Evolutionary conservation across 2,797 vertebrate species (phyloP).

Genomic region (Enteromius argenteus): DNA sequence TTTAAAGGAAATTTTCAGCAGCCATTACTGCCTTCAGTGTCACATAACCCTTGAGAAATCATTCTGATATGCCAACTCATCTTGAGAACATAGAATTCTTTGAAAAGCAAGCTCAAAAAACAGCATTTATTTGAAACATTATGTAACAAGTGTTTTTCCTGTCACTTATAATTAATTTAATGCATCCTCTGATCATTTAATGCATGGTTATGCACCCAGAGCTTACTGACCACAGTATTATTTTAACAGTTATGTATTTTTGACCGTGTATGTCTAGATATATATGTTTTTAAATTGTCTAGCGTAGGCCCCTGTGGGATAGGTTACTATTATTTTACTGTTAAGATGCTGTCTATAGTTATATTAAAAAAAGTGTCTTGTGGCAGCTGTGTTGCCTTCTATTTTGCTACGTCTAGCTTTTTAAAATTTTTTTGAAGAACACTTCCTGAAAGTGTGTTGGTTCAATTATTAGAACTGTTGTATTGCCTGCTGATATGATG

Average conservation of each 20-base stretch:
- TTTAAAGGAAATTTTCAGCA: too few relatives aligned
- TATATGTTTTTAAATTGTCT: not conserved
- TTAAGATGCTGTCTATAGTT: not conserved
- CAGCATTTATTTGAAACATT: not conserved
- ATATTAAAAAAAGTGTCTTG: not conserved
- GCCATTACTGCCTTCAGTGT: too few relatives aligned
- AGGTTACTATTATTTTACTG: not conserved
- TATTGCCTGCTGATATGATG: conserved; percentile 2
- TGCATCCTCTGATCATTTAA: not conserved
- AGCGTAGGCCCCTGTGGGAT: not conserved
- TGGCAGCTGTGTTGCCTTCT: not conserved
- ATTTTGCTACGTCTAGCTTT: not conserved
- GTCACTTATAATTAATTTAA: not conserved
- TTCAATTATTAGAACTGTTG: conserved; percentile 44
- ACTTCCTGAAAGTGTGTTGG: not conserved
- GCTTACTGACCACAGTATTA: not conserved
- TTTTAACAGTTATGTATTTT: not conserved
- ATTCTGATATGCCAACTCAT: not conserved
- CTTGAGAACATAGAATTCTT: not conserved
- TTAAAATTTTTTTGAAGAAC: not conserved
- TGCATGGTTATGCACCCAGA: not conserved
- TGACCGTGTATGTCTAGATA: not conserved
- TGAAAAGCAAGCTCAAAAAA: not conserved
- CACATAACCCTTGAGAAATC: not conserved
- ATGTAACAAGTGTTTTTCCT: not conserved